Percentiles rank a stretch among this genome's conserved stretches.
These are phyloP conservation scores for Euzophera pinguis DNA, from an alignment of 2,888 invertebrate species.

Conservation along the genomic window DNA sequence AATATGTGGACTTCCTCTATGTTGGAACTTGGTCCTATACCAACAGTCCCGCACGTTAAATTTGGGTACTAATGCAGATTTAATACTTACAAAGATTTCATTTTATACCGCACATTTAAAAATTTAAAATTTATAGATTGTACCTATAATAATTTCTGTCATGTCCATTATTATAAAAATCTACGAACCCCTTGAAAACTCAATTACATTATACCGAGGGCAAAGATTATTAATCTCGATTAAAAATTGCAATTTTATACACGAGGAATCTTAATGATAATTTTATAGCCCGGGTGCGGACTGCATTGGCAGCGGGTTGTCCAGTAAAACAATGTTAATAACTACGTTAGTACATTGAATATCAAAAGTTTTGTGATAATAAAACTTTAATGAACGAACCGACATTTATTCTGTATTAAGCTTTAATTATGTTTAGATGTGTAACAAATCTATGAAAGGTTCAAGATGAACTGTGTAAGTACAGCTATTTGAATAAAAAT, in stretches of 20 bases:
- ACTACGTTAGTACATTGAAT: not conserved
- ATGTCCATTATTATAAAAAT: not conserved
- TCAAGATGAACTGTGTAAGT: too few relatives aligned
- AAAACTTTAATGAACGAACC: not conserved
- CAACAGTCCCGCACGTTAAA: too few relatives aligned
- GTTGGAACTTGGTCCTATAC: too few relatives aligned
- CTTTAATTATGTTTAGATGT: too few relatives aligned
- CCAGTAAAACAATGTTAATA: not conserved
- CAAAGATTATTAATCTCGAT: not conserved
- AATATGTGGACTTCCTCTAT: too few relatives aligned
- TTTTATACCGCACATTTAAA: too few relatives aligned
- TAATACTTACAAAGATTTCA: too few relatives aligned
- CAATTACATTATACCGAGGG: conserved; percentile 1
- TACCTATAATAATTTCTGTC: too few relatives aligned
- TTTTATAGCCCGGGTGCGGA: conserved; percentile 1
- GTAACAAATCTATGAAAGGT: too few relatives aligned
- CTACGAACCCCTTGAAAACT: not conserved
- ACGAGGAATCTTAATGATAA: conserved; percentile 7
- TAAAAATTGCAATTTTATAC: conserved; percentile 5
- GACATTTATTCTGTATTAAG: not conserved
- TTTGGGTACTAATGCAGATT: too few relatives aligned
- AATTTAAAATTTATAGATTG: too few relatives aligned
- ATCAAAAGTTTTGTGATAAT: not conserved
- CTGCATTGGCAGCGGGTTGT: not conserved
- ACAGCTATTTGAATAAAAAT: too few relatives aligned